A percentile compares a stretch with the other conserved stretches of the same genome.
Conservation (phyloP, 1,140 invertebrate species). For the Eupeodes corollae region DNA sequence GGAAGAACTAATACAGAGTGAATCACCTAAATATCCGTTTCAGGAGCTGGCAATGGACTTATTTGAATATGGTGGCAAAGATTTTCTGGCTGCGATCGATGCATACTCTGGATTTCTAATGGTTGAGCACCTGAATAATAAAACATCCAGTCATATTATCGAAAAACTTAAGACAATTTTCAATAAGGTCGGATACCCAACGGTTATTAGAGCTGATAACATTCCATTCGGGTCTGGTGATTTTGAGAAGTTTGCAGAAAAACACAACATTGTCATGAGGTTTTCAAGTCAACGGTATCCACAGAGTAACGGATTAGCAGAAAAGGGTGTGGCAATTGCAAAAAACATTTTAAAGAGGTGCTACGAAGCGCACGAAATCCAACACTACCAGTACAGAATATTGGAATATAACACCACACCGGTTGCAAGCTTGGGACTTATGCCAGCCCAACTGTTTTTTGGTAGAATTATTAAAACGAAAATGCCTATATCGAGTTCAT, state of each 20-base stretch:
- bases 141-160: too few relatives aligned
- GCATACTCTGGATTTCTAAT: slow-evolving; percentile 1
- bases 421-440: background rate
- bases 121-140: too few relatives aligned
- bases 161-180: too few relatives aligned
- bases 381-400: background rate
- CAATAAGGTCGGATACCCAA: slow-evolving; percentile 4
- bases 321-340: slow-evolving; percentile 5
- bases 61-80: slow-evolving; percentile 2
- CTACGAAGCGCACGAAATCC: slow-evolving; percentile 1
- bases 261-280: too few relatives aligned
- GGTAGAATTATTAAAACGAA: too few relatives aligned
- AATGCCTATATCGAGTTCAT: background rate
- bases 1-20: slow-evolving; percentile 3
- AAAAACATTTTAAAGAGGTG: slow-evolving; percentile 5
- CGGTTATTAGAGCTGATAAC: slow-evolving; percentile 2
- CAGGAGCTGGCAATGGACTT: slow-evolving; percentile 1
- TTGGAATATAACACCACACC: slow-evolving; percentile 4
- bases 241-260: background rate
- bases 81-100: slow-evolving; percentile 2
- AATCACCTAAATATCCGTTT: slow-evolving; percentile 4
- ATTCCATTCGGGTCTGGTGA: background rate
- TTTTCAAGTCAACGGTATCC: too few relatives aligned
- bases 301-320: slow-evolving; percentile 5
- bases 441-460: slow-evolving; percentile 2